Evolutionary conservation across 2,113 vertebrate species (phyloP), one percentile per base, ranked within the genome.

Genomic region (Corythaeola cristata): DNA sequence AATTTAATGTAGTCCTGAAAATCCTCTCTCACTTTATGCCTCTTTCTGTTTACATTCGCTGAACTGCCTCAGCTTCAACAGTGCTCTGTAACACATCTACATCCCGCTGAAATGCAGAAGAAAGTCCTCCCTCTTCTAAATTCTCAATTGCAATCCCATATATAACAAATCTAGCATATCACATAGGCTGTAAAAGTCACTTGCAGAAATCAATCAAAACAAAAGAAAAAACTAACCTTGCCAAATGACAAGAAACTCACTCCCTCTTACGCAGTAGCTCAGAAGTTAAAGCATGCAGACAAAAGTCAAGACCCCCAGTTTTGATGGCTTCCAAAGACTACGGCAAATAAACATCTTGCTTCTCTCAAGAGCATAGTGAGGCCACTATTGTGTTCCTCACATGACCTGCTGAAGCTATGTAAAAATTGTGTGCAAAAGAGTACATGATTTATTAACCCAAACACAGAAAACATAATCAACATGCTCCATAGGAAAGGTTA

Each of bases 131-230:
- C 2, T 67, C 27, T 83, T 39, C 41, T 59, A 64, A 77, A 81
- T 20, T 0, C 0, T 8, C 30, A 20, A 2, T 22, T 5, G 21
- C 6, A 77, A 35, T 73, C 16, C 12, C 49, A 27, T 27, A 26
- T 55, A 8, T 33, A 18, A 44, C 8, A 59, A 18, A 4, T 23
- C 19, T 24, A 49, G 19, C 2, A 2, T 53, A 69, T 32, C n/a
- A 72, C 18, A 28, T 4, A 67, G 49, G 24, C 28, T 92, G 32
- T 28, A 77, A 44, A 93, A 77, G 21, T 73, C 23, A 20, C 28
- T 52, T 88, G 35, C 15, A 60, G 32, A 87, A 75, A 73, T 68
- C 17, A 77, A 11, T 24, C 12, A 52, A 90, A 77, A n/a, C 3
- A 64, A 52, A 68, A 50, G 6, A 56, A 85, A 53, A 83, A 56